Evolutionary conservation across 2,113 vertebrate genomes (phyloP).

Genomic region (Suncus etruscus): DNA sequence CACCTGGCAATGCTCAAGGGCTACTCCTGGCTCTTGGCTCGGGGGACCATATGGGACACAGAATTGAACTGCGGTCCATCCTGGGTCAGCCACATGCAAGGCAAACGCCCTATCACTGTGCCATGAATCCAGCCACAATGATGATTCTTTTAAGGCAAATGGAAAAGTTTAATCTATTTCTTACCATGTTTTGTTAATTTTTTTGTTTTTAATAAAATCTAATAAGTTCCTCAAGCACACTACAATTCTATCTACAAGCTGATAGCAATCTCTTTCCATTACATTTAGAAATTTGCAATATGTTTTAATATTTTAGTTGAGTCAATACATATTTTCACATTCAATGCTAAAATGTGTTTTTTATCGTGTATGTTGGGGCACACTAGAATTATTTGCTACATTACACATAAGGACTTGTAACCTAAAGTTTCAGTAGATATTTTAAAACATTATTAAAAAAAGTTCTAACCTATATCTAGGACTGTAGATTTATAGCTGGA

Average conservation of each 20-base stretch:
- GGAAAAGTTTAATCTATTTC: neutral
- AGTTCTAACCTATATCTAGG: neutral
- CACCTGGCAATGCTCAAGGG: no score
- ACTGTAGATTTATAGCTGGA: neutral
- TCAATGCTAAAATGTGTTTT: neutral
- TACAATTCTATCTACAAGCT: neutral
- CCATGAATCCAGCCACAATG: no score
- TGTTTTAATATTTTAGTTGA: conserved; percentile 1
- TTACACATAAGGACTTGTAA: neutral
- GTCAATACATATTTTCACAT: neutral
- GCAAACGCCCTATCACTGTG: no score
- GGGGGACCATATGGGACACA: no score
- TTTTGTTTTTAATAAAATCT: conserved; percentile 28
- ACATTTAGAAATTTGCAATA: conserved; percentile 12
- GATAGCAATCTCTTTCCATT: neutral
- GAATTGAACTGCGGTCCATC: no score
- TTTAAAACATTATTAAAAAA: conserved; percentile 19
- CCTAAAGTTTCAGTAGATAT: neutral
- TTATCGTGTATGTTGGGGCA: no score
- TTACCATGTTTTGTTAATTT: neutral
- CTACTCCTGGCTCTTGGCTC: no score
- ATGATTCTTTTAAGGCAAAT: neutral
- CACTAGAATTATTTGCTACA: neutral
- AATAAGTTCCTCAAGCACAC: neutral
- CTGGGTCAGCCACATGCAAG: no score